These are phyloP conservation scores for Malacoctenus gilli DNA, from an alignment of 2,797 vertebrate species.

Conservation along the genomic window DNA sequence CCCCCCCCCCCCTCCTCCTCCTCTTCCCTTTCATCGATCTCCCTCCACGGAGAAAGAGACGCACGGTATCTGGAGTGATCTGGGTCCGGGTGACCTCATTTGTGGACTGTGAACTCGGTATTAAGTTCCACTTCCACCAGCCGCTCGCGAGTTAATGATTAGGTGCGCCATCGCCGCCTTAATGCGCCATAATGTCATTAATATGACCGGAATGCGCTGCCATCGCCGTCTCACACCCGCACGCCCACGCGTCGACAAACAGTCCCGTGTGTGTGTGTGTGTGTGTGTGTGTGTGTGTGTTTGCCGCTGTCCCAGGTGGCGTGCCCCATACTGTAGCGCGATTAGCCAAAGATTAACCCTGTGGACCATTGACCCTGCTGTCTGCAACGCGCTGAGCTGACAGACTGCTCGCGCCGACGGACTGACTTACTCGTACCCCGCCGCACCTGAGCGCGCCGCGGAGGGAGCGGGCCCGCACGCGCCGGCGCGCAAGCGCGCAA, in stretches of 20 bases:
- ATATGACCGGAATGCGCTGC: conserved; percentile 20
- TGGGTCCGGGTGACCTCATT: conserved; percentile 36
- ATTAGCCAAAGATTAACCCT: conserved; percentile 88
- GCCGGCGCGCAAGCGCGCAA: too few species aligned
- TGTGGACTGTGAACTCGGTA: conserved; percentile 58
- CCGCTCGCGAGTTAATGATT: conserved; percentile 69
- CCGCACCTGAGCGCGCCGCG: conserved; percentile 14
- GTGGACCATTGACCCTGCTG: conserved; percentile 84
- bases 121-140: conserved; percentile 57
- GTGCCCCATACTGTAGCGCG: conserved; percentile 76
- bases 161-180: conserved; percentile 36
- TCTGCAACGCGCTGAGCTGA: conserved; percentile 80
- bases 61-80: conserved; percentile 1
- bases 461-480: background rate
- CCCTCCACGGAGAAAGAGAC: background rate
- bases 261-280: conserved; percentile 40
- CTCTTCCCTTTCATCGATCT: too few species aligned
- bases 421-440: conserved; percentile 36
- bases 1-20: too few species aligned
- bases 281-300: conserved; percentile 46
- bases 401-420: conserved; percentile 31
- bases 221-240: conserved; percentile 1
- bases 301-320: conserved; percentile 66
- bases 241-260: conserved; percentile 13
- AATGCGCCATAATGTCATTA: conserved; percentile 40